These are phyloP conservation scores for Galaxea fascicularis DNA, from an alignment of 92 coral and sea anemone species.

Conservation along the genomic window DNA sequence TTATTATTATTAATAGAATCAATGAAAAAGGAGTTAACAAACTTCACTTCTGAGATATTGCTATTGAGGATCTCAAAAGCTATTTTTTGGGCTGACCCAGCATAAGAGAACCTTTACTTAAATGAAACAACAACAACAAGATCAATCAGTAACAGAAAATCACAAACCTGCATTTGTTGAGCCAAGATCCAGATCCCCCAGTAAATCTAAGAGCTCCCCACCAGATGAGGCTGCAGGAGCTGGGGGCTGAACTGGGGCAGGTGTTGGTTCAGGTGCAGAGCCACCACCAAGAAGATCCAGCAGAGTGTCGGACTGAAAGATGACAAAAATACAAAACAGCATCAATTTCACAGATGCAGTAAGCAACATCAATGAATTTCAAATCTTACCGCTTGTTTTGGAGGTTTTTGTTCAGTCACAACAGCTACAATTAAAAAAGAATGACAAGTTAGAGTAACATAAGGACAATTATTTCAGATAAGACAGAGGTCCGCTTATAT, in stretches of 20 bases:
- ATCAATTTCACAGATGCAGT: background rate
- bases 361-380: background rate
- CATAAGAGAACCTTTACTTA: background rate
- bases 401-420: conserved; percentile 63
- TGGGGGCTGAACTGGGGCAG: conserved; percentile 76
- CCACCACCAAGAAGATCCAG: conserved; percentile 97
- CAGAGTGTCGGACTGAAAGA: conserved; percentile 68
- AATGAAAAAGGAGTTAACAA: too few relatives aligned
- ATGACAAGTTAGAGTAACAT: background rate
- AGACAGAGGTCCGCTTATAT: too few relatives aligned
- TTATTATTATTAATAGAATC: background rate
- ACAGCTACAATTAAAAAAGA: conserved; percentile 19
- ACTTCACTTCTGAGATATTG: too few relatives aligned
- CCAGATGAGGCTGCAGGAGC: conserved; percentile 75
- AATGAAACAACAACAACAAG: background rate
- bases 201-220: conserved; percentile 90
- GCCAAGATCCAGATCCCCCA: conserved; percentile 93
- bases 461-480: background rate
- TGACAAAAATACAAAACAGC: background rate
- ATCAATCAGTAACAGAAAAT: background rate
- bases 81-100: background rate
- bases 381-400: conserved; percentile 64
- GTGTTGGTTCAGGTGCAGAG: conserved; percentile 74
- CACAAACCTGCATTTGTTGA: conserved; percentile 76
- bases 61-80: too few relatives aligned